Conservation (phyloP, 2,888 invertebrate genomes). For the Anoncus sp. region DNA sequence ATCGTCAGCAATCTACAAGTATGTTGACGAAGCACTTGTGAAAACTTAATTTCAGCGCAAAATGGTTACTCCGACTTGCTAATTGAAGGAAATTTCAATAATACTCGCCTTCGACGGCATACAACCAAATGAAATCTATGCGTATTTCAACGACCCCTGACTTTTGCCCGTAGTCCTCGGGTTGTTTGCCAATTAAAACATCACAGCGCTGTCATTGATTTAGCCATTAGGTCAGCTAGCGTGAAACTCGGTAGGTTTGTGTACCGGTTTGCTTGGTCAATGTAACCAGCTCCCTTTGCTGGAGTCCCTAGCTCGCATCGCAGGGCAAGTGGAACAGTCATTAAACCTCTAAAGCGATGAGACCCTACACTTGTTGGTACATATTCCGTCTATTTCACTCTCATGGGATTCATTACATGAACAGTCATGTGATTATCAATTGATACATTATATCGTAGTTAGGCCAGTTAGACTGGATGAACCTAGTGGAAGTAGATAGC, state of each 20-base stretch:
- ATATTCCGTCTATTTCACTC: background rate
- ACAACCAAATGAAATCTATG: background rate
- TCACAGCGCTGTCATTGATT: constrained; percentile 20
- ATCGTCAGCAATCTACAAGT: too few relatives aligned
- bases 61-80: too few relatives aligned
- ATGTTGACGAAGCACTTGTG: too few relatives aligned
- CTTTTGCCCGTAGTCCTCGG: background rate
- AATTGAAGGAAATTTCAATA: too few relatives aligned
- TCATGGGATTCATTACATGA: background rate
- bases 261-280: background rate
- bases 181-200: constrained; percentile 3
- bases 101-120: background rate
- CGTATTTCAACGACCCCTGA: background rate
- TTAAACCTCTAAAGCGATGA: background rate
- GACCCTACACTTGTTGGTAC: background rate
- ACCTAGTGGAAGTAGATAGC: background rate
- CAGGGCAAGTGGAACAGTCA: background rate
- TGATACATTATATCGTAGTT: background rate
- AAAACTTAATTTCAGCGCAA: too few relatives aligned
- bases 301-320: background rate
- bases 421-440: background rate
- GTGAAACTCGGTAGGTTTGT: constrained; percentile 2
- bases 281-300: background rate
- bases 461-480: background rate
- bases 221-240: background rate